Base-by-base conservation (phyloP, 2,888 invertebrate species). In the Nemotelus pantherinus region DNA sequence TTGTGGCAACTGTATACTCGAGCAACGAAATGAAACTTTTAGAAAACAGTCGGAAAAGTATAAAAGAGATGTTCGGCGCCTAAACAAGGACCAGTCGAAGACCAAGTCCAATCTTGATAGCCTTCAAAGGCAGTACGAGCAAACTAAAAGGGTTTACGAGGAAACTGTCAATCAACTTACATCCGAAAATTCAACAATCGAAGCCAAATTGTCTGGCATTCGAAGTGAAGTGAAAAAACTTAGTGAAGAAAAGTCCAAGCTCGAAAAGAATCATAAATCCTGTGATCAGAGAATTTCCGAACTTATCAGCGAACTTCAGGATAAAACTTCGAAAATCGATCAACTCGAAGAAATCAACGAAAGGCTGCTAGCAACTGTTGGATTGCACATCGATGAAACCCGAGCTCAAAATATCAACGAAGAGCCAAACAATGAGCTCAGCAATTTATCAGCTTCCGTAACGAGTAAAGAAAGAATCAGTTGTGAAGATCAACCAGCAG, bases 331-430 rank as follows among this genome's bases (percentile, higher is more conserved):
- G 5, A 63, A 75, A 55, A 74, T 77, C 57, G 55, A 64, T 3
- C 68, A 68, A 5, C 71, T 81, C 45, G 80, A 81, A n/a, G 53
- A 78, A 3, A 48, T 68, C 5, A 48, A 53, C 44, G 55, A 39
- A 6, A 71, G 57, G 10, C n/a, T 71, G 3, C 57, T 71, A 43
- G 9, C 6, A 9, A 71, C 55, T 25, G 9, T 55, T 41, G 44
- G 44, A 3, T 4, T 39, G 25, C 71, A 44, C 6, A 41, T 41
- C 6, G 6, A 63, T 10, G 41, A 43, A 63, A 63, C 43, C 3
- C 63, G 41, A 7, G 41, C 9, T 6, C 43, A 78, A 2, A 53
- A 67, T 41, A 65, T 80, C 2, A 3, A 67, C 45, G 9, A 50
- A 7, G 50, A 5, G 50, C 6, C 50, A 4, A 2, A 60, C 0